Conservation (phyloP, 1,140 invertebrate species). For the Zaprionus kolodkinae region DNA sequence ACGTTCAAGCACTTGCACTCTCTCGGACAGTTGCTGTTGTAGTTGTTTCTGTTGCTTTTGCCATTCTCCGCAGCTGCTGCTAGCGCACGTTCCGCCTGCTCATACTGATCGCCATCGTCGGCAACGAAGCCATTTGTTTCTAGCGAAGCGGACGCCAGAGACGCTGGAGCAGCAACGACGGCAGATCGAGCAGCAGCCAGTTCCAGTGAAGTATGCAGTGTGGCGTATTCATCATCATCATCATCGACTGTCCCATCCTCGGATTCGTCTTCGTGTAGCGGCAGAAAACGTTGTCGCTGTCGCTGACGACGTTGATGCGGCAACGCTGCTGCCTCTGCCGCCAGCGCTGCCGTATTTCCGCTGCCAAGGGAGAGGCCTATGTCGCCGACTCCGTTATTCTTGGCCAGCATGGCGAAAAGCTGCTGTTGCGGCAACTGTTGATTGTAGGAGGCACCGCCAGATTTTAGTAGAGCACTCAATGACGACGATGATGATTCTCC, state of each 20-base stretch:
- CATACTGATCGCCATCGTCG: conserved; percentile 76
- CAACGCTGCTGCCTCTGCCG: conserved; percentile 9
- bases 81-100: conserved; percentile 69
- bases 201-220: conserved; percentile 48
- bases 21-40: conserved; percentile 84
- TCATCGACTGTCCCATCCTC: conserved; percentile 54
- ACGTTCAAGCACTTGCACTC: conserved; percentile 86
- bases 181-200: conserved; percentile 17
- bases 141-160: conserved; percentile 58
- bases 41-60: conserved; percentile 44
- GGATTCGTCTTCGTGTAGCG: conserved; percentile 54
- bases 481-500: conserved; percentile 41
- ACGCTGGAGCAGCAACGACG: conserved; percentile 12
- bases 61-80: conserved; percentile 52
- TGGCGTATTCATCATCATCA: conserved; percentile 59
- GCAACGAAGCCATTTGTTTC: conserved; percentile 79
- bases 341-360: conserved; percentile 18
- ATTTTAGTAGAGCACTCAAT: conserved; percentile 66
- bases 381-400: conserved; percentile 49
- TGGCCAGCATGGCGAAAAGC: conserved; percentile 73
- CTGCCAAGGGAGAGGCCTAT: background rate
- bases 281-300: conserved; percentile 49
- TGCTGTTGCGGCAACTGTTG: conserved; percentile 36
- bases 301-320: conserved; percentile 42
- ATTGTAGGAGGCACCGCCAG: conserved; percentile 70